Percentiles rank a stretch among this genome's conserved stretches.
Conservation (phyloP, 1,140 invertebrate species). For the Plectrocnemia conspersa region DNA sequence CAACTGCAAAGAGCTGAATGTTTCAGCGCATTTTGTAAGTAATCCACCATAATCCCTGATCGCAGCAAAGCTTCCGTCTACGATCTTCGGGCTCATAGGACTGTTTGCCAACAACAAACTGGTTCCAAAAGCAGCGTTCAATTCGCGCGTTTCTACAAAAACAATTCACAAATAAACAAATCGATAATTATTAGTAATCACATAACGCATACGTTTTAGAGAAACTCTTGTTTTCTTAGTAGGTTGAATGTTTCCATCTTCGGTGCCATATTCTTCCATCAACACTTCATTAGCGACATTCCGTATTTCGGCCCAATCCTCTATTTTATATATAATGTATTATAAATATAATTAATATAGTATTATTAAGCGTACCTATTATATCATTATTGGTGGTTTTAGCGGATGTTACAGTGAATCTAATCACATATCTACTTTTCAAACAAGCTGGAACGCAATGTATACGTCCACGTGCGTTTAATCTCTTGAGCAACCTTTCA, state of each 20-base stretch:
- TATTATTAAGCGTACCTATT: slow-evolving; percentile 41
- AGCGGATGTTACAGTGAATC: slow-evolving; percentile 89
- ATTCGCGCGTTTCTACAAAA: slow-evolving; percentile 70
- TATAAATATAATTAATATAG: neutral
- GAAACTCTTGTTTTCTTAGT: slow-evolving; percentile 61
- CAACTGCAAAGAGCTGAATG: slow-evolving; percentile 63
- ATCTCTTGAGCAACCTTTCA: slow-evolving; percentile 77
- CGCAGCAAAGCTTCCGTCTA: slow-evolving; percentile 93
- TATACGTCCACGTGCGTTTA: slow-evolving; percentile 81
- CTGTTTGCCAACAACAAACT: slow-evolving; percentile 89
- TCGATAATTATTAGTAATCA: neutral
- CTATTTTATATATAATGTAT: slow-evolving; percentile 37
- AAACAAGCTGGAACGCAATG: slow-evolving; percentile 91
- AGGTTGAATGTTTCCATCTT: slow-evolving; percentile 54
- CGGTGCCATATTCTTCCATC: slow-evolving; percentile 48
- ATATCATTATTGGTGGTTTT: slow-evolving; percentile 87
- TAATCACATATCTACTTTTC: slow-evolving; percentile 86
- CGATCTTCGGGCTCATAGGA: slow-evolving; percentile 95
- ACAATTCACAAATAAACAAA: slow-evolving; percentile 4
- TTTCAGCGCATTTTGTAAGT: slow-evolving; percentile 71
- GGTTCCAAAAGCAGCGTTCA: slow-evolving; percentile 84
- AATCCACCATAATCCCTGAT: slow-evolving; percentile 87
- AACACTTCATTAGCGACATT: slow-evolving; percentile 71
- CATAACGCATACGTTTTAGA: slow-evolving; percentile 60
- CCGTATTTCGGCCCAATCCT: slow-evolving; percentile 87